Percentiles rank a stretch among this genome's conserved stretches.
Evolutionary conservation across 2,113 vertebrate genomes (phyloP).

Genomic region (Stomatorhinus ivindoensis): DNA sequence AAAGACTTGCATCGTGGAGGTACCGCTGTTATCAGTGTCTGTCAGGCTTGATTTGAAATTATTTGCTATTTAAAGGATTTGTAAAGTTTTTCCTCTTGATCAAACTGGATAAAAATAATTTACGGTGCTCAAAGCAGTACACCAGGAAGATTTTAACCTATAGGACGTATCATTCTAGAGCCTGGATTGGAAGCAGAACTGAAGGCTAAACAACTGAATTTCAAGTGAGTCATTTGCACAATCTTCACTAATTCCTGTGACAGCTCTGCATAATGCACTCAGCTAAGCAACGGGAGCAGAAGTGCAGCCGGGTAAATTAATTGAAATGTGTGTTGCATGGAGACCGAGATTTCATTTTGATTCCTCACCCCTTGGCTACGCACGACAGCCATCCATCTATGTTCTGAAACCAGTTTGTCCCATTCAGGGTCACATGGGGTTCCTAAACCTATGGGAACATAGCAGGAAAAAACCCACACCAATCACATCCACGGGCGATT

Average conservation of each 20-base stretch:
- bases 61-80: slow-evolving; percentile 23
- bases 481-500: background rate
- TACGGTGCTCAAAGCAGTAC: background rate
- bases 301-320: background rate
- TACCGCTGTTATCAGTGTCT: slow-evolving; percentile 30
- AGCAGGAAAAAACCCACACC: background rate
- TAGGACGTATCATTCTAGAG: background rate
- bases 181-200: background rate
- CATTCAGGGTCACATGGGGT: background rate
- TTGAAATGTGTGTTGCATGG: background rate
- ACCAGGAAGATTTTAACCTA: background rate
- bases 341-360: background rate
- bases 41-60: slow-evolving; percentile 28
- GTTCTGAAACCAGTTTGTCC: background rate
- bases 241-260: slow-evolving; percentile 3
- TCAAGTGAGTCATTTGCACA: slow-evolving; percentile 8
- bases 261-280: slow-evolving; percentile 1
- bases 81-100: slow-evolving; percentile 19
- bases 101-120: background rate
- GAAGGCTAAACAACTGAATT: background rate
- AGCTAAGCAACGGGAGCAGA: background rate
- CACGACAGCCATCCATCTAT: background rate
- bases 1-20: background rate
- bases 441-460: background rate
- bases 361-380: background rate